Evolutionary conservation across 2,797 vertebrate species (phyloP), one percentile per base, ranked within the genome.

Genomic region (Trichosurus vulpecula): DNA sequence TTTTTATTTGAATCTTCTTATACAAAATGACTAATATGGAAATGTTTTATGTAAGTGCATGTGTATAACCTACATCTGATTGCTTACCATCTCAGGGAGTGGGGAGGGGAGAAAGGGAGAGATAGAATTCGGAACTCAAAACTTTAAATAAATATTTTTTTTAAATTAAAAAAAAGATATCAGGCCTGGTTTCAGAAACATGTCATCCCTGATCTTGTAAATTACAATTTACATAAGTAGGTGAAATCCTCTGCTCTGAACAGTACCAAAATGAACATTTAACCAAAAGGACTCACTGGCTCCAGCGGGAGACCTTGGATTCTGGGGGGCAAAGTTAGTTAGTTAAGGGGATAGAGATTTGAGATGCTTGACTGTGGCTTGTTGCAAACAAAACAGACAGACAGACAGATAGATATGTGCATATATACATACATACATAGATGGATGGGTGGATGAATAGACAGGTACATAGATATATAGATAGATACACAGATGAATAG

Each of bases 191-290:
- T 95, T 95, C 58, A 41, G 31, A 31, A 89, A 35, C 0, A 0
- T 95, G 96, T 96, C 96, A 97, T 93, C 94, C 97, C 97, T 52
- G 93, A 54, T 91, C 95, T 58, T 94, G 41, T 94, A 93, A 93
- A 94, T 81, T 52, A 51, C 66, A 95, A 74, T 94, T 92, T 95
- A 90, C 89, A 56, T 81, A 95, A 97, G 56, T 35, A 66, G 31
- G 90, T 22, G 53, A 96, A 58, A 58, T 53, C 9, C 29, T 95
- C 90, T 87, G 19, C 22, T 95, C 96, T 95, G 74, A 1, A 54
- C 90, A n/a, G 54, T 51, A 30, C 12, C 22, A 1, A 2, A 30
- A 25, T 61, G 56, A 94, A 87, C 16, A 22, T 30, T n/a, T 51
- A 35, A 58, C 35, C 91, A 54, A 81, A 19, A 35, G 90, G 90